phyloP scores from a whole-genome alignment of 2,113 vertebrate species.

The Orycteropus afer region DNA sequence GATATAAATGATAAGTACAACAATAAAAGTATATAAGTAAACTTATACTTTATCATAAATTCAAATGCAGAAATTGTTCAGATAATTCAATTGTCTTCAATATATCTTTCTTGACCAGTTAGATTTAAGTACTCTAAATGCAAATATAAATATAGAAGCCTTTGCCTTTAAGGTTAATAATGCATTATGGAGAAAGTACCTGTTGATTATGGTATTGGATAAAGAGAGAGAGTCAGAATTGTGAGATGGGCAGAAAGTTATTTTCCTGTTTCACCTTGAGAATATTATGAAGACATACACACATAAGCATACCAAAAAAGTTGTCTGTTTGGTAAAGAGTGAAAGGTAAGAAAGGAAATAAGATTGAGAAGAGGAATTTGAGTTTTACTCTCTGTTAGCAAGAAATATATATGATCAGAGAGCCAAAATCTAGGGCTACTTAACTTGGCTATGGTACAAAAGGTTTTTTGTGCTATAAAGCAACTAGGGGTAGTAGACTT shows the following conservation, averaged over 20 bases:
- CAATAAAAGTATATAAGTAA: neutral
- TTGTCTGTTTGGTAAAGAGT: fast-evolving
- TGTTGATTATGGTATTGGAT: neutral
- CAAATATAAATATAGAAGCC: neutral
- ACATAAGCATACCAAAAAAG: neutral
- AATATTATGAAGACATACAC: neutral
- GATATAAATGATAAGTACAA: neutral
- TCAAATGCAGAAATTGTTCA: neutral
- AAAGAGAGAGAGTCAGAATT: neutral
- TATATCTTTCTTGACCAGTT: neutral
- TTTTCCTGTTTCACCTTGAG: neutral
- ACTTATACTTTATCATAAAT: neutral
- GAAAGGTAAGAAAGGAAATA: neutral
- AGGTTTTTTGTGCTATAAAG: neutral
- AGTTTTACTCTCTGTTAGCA: neutral
- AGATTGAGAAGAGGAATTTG: neutral
- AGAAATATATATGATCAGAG: neutral
- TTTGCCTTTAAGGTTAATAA: neutral
- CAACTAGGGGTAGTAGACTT: neutral
- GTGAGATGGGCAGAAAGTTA: neutral
- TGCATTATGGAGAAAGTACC: neutral
- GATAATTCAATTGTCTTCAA: neutral
- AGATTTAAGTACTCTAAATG: neutral
- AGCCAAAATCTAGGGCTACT: neutral
- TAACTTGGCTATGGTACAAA: neutral